Evolutionary conservation across 2,888 invertebrate genomes (phyloP).

Genomic region (Oscheius sp.): DNA sequence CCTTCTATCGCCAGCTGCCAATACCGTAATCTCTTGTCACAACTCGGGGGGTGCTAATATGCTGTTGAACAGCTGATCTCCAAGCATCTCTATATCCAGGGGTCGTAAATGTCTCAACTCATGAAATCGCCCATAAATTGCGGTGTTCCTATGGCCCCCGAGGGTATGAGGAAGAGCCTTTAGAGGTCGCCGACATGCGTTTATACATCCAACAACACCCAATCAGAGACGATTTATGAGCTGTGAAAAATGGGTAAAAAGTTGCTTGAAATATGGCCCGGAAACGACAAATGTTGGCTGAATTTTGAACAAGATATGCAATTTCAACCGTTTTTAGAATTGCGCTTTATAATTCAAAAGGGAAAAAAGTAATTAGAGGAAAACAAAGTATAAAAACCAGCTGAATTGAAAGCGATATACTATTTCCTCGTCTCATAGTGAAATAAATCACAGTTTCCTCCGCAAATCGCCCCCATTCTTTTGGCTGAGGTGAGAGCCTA

Average conservation of each 20-base stretch:
- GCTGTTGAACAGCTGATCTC: background rate
- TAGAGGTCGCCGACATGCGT: slow-evolving; percentile 19
- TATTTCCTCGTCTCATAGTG: too few species aligned
- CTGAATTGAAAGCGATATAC: too few species aligned
- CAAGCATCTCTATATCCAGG: background rate
- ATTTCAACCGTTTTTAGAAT: too few species aligned
- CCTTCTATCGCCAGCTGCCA: slow-evolving; percentile 1
- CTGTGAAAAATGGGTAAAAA: background rate
- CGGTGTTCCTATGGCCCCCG: slow-evolving; percentile 22
- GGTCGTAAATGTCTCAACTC: slow-evolving; percentile 9
- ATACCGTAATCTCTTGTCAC: slow-evolving; percentile 9
- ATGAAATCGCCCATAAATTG: slow-evolving; percentile 11
- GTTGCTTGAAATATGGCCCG: too few species aligned
- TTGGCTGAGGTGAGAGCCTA: background rate
- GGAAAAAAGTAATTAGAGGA: too few species aligned
- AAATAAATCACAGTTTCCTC: too few species aligned
- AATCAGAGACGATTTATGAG: background rate
- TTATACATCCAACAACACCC: background rate
- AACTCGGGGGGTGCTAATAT: background rate
- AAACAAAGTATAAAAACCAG: too few species aligned
- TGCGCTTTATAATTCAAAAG: too few species aligned
- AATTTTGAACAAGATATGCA: too few species aligned
- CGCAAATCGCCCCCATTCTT: too few species aligned
- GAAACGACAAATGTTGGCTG: too few species aligned
- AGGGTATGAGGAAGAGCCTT: slow-evolving; percentile 7